Evolutionary conservation across 37 sponge, comb jelly and placozoan genomes (phyloP), one percentile per base, ranked within the genome.

Genomic region (Halisarca cf. caerulea): DNA sequence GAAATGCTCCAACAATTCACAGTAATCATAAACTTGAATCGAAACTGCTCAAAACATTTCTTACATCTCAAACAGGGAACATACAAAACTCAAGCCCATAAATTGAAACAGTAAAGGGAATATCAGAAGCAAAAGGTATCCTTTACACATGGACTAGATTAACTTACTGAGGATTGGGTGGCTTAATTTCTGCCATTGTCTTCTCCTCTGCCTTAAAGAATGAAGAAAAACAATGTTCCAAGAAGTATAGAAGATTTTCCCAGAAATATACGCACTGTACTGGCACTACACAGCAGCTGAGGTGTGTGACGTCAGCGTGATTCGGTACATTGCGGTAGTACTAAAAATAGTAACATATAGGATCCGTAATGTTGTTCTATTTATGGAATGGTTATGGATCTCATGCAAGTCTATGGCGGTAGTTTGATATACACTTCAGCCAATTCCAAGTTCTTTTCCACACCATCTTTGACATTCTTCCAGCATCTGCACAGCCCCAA

Each of bases 161-260:
- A 8, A 86, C 95, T 89, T 68, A 95, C 95, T 96, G 89, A 27
- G 97, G 97, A 86, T 96, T 88, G 18, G 90, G 92, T 55, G 87
- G 86, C 54, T 96, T 96, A 40, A 96, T 96, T 32, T 96, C 97
- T 20, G 93, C 93, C 93, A 93, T 93, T 4, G 11, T 27, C 58
- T 45, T 54, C 17, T 30, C 20, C 23, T 30, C 74, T 73, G 39
- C 4, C 64, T 6, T 30, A 30, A 8, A 23, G 15, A 28, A 62
- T 28, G 15, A 62, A 62, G 18, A 23, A 62, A 62, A 5, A 28
- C 6, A 23, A 47, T 47, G 11, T 47, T 47, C 51, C 51, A 47
- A 47, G 51, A 47, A 47, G 9, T 14, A 47, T 11, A 14, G 9
- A 47, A 47, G 51, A 11, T 14, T 14, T 47, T 47, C 51, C 15